Conservation (phyloP, 2,113 vertebrate species). For the Bufo gargarizans region DNA sequence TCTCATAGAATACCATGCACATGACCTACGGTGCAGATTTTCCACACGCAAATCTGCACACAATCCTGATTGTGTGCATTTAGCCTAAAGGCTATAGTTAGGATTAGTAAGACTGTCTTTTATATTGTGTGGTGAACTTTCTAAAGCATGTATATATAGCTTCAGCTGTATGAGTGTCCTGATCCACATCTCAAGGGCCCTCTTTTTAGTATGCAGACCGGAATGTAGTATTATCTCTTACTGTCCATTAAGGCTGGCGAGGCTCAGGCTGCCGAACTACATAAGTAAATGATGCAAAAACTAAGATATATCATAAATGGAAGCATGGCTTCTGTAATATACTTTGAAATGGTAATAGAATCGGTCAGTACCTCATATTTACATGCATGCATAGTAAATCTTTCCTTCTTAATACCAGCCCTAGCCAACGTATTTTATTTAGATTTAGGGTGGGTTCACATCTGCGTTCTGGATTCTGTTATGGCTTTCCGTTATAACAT, state of each 20-base stretch:
- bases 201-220: background rate
- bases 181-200: background rate
- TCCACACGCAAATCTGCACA: too few species aligned
- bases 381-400: background rate
- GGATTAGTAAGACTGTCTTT: background rate
- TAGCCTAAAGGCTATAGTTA: too few species aligned
- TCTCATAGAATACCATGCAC: too few species aligned
- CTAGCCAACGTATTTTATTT: background rate
- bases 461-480: too few species aligned
- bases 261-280: background rate
- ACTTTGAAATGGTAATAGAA: background rate
- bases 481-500: too few species aligned
- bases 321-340: background rate
- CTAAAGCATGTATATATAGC: background rate
- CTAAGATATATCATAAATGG: background rate
- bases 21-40: too few species aligned
- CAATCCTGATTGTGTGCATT: too few species aligned
- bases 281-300: background rate
- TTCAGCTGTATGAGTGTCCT: background rate
- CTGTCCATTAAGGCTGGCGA: background rate
- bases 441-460: background rate
- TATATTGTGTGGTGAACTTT: background rate
- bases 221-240: background rate
- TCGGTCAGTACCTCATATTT: background rate
- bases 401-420: background rate